Evolutionary conservation across 1,140 invertebrate species (phyloP).

Genomic region (Trachymyrmex cornetzi): DNA sequence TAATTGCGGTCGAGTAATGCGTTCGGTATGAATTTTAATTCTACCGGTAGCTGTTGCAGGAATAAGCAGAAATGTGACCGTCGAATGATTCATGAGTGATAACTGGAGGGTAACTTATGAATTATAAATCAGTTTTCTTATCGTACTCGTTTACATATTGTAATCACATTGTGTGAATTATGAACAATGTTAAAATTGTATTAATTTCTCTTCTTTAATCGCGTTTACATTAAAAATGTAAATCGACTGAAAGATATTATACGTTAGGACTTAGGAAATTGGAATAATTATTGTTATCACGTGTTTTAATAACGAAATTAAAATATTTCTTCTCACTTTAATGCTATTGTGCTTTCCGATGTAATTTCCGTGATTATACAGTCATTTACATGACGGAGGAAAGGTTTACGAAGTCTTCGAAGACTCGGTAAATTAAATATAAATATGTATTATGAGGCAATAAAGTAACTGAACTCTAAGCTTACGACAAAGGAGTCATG

Average conservation of each 20-base stretch:
- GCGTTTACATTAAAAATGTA: background rate
- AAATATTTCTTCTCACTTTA: background rate
- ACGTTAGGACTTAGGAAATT: background rate
- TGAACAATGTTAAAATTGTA: background rate
- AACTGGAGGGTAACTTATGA: slow-evolving; percentile 13
- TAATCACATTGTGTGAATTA: slow-evolving; percentile 16
- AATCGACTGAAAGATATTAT: background rate
- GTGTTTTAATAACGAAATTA: background rate
- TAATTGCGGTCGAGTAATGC: slow-evolving; percentile 32
- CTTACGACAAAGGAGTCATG: background rate
- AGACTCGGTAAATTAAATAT: background rate
- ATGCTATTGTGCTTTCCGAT: background rate
- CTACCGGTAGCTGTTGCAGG: background rate
- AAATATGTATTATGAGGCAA: background rate
- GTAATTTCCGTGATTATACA: background rate
- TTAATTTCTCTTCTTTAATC: background rate
- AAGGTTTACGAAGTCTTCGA: background rate
- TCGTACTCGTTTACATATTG: slow-evolving; percentile 38
- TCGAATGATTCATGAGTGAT: slow-evolving; percentile 32
- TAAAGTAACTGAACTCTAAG: background rate
- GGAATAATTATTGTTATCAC: background rate
- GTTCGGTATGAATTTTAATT: slow-evolving; percentile 46
- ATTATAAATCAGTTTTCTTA: slow-evolving; percentile 30
- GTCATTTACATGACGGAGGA: background rate
- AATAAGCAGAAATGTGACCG: background rate